Evolutionary conservation across 2,113 vertebrate genomes (phyloP).

Genomic region (Boulengeromyrus knoepffleri): DNA sequence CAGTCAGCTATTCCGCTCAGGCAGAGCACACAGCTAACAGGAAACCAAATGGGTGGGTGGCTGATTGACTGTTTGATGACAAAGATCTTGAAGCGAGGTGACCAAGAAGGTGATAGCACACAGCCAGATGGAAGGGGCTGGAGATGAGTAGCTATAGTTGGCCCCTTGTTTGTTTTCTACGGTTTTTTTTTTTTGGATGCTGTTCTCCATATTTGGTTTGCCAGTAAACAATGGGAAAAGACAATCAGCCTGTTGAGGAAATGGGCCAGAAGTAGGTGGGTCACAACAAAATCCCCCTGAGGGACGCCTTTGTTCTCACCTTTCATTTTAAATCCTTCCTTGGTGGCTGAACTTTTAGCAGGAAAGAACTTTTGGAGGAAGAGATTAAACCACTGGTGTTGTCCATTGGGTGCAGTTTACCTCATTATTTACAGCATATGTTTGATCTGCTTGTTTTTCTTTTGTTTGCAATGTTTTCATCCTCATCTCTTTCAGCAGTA

Average conservation of each 20-base stretch:
- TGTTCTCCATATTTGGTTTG: neutral
- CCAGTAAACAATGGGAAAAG: neutral
- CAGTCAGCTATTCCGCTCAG: neutral
- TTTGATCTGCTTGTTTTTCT: neutral
- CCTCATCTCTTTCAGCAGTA: neutral
- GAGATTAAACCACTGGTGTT: neutral
- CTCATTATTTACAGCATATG: neutral
- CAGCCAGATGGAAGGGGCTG: neutral
- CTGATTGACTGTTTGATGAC: neutral
- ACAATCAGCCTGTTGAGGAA: slow-evolving; percentile 13
- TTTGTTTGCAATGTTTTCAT: neutral
- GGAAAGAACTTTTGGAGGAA: neutral
- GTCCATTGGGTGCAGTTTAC: neutral
- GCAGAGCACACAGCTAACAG: neutral
- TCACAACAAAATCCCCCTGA: slow-evolving; percentile 24
- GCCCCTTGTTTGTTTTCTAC: slow-evolving; percentile 17
- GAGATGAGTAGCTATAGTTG: neutral
- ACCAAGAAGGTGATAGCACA: neutral
- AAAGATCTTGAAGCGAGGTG: neutral
- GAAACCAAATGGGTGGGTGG: neutral
- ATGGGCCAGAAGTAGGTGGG: slow-evolving; percentile 33
- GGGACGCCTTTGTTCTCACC: slow-evolving; percentile 27
- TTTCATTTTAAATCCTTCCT: neutral
- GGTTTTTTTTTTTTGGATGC: neutral
- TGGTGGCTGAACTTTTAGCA: neutral